phyloP scores from a whole-genome alignment of 2,888 invertebrate species.

The Choristoneura rosaceana region DNA sequence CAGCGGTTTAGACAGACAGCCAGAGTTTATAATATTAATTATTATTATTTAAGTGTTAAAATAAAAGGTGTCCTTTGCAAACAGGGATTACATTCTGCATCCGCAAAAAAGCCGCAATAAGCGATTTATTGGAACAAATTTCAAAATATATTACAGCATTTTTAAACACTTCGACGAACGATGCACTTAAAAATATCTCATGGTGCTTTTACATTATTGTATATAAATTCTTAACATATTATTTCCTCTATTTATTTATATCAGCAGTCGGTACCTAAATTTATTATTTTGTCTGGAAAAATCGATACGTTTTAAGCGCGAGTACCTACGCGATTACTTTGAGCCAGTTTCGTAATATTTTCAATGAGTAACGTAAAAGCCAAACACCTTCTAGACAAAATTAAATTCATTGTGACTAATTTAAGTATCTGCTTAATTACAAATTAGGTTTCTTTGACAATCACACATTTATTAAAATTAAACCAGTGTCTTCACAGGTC shows the following conservation, averaged over 20 bases:
- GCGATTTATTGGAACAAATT: background rate
- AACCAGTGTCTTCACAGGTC: too few species aligned
- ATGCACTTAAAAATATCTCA: slow-evolving; percentile 1
- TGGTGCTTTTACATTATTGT: background rate
- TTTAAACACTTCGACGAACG: background rate
- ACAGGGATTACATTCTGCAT: background rate
- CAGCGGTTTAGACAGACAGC: too few species aligned
- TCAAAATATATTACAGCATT: background rate
- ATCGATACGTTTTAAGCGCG: background rate
- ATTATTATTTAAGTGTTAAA: too few species aligned
- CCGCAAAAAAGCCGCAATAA: background rate
- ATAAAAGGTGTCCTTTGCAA: background rate
- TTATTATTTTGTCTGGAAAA: background rate
- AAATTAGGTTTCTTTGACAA: too few species aligned
- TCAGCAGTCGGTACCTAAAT: background rate
- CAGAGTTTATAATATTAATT: too few species aligned
- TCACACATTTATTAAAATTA: too few species aligned
- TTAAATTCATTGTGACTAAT: too few species aligned
- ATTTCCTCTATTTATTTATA: background rate
- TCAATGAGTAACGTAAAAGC: background rate
- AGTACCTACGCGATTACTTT: background rate
- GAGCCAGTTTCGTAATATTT: background rate
- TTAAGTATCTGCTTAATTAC: too few species aligned
- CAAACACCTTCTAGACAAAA: too few species aligned
- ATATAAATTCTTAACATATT: background rate